Percentiles rank a stretch among this genome's conserved stretches.
Evolutionary conservation across 2,888 invertebrate genomes (phyloP).

Genomic region (Dryadula phaetusa): DNA sequence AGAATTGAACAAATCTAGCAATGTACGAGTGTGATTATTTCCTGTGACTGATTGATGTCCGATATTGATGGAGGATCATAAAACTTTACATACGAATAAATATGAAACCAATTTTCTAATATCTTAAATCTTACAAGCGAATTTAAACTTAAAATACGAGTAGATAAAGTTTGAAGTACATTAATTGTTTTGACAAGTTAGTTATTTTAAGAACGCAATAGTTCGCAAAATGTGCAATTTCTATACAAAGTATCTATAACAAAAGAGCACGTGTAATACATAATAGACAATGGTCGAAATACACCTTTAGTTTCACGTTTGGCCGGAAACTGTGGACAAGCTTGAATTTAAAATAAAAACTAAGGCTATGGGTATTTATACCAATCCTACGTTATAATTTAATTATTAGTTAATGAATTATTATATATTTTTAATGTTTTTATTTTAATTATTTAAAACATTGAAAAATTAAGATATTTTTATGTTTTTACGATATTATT

Average conservation of each 20-base stretch:
- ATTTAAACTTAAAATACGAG: background rate
- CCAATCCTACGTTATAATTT: no score
- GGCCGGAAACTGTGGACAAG: conserved; percentile 37
- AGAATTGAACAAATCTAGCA: background rate
- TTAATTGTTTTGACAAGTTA: background rate
- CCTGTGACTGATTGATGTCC: conserved; percentile 20
- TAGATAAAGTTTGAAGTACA: background rate
- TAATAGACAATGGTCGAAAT: conserved; percentile 50
- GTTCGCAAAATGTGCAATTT: conserved; percentile 46
- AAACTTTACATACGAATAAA: conserved; percentile 18
- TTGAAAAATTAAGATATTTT: no score
- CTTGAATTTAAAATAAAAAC: background rate
- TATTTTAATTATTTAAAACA: no score
- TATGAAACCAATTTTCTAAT: conserved; percentile 10
- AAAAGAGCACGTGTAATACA: conserved; percentile 46
- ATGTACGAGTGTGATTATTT: conserved; percentile 10
- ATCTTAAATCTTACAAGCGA: background rate
- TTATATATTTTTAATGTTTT: no score
- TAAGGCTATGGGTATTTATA: background rate
- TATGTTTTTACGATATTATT: no score
- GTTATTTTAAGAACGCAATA: conserved; percentile 23
- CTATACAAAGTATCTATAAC: conserved; percentile 39
- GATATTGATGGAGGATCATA: conserved; percentile 17
- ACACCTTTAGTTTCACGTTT: conserved; percentile 53
- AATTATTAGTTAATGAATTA: no score